A percentile compares a stretch with the other conserved stretches of the same genome.
These are phyloP conservation scores for Lagopus muta DNA, from an alignment of 2,113 vertebrate species.

Conservation along the genomic window DNA sequence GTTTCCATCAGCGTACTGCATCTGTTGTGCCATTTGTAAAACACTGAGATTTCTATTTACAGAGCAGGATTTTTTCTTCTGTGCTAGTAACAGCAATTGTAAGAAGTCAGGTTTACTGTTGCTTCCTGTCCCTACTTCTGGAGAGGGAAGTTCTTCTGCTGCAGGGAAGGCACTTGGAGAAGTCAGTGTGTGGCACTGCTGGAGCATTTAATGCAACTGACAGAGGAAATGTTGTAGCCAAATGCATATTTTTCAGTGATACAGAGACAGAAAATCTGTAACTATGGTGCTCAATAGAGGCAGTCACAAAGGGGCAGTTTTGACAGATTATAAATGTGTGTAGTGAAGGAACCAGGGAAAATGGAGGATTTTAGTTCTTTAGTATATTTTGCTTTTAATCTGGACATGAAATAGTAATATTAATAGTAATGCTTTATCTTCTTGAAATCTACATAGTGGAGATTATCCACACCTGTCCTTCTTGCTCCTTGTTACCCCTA, in stretches of 20 bases:
- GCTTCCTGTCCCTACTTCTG: neutral
- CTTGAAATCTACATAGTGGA: neutral
- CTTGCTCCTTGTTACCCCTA: neutral
- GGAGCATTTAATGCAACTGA: neutral
- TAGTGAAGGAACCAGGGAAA: neutral
- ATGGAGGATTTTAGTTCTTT: neutral
- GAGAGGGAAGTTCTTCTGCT: neutral
- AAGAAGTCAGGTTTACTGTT: neutral
- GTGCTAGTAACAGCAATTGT: neutral
- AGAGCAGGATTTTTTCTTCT: neutral
- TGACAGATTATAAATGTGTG: neutral
- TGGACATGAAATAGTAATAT: neutral
- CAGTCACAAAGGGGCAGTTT: neutral
- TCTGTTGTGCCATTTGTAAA: constrained; percentile 36
- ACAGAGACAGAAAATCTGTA: neutral
- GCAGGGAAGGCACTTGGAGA: neutral
- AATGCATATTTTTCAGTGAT: neutral
- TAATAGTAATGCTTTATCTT: neutral
- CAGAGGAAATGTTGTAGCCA: neutral
- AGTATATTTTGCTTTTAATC: neutral
- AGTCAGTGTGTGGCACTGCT: neutral
- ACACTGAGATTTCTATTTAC: neutral
- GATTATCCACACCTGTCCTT: neutral
- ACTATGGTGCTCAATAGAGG: neutral
- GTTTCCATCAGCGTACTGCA: neutral